Base-by-base conservation (phyloP, 1,140 invertebrate species). In the Aphelinus certus region DNA sequence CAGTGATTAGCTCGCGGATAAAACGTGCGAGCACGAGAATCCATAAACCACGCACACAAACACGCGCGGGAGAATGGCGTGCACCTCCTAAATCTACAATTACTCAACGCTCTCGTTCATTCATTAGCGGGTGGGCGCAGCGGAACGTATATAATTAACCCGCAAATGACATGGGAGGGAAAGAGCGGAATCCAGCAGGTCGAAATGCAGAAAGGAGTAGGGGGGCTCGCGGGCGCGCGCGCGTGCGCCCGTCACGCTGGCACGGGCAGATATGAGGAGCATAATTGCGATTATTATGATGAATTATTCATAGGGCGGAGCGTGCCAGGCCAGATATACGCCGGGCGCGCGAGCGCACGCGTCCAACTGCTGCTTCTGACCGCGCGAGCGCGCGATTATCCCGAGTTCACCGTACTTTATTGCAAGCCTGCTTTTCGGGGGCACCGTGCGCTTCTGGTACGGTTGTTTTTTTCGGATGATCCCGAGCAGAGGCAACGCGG, bases 301-400 rank as follows among this genome's bases (percentile, higher is more conserved):
- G 79, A 79, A 84, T 86, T 83, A 85, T 86, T 85, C 85, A 84
- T 85, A 82, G 71, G 68, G 62, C 67, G 62, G 62, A 49, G 66
- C 58, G 56, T 3, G 56, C 43, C 0, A 5, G 57, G 3, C 56
- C 1, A 10, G 3, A 7, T 45, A 53, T 56, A 9, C 7, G 26
- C 42, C 26, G 45, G 9, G 26, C 26, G 26, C 26, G 26, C 26
- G 26, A 26, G 26, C 26, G 26, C 26, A 26, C 26, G 26, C 26
- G 26, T 26, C 26, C 26, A 26, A 26, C 26, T 26, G 26, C 9
- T 7, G 1, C 5, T 5, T 46, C 7, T 61, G 7, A 47, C 10
- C 47, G 48, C 43, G n/a, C 3, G 45, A 7, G 46, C 26, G 46
- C 61, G 46, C 61, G 2, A 7, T 45, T 1, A 60, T 60, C 45